Evolutionary conservation across 1,140 invertebrate species (phyloP), one percentile per base, ranked within the genome.

Genomic region (Solenopsis invicta): DNA sequence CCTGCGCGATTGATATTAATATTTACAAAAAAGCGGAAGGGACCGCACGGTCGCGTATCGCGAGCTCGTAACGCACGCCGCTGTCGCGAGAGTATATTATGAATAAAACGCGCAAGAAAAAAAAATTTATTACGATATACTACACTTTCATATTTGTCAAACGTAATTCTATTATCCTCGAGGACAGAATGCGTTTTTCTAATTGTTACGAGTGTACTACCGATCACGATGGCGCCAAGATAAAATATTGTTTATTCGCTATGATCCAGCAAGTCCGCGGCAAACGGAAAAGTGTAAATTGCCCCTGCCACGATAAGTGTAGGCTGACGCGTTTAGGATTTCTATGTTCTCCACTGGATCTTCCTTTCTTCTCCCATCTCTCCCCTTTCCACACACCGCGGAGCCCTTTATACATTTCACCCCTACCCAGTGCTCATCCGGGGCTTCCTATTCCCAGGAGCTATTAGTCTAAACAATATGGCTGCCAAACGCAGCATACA

Each of bases 391-490:
- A 37, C 66, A 80, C 29, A 74, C 86, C 78, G 84, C 64, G 50
- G 80, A 77, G 66, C 88, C 91, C 92, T 91, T 89, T 87, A 75
- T 80, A 87, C 69, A 77, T 80, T 52, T 87, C 80, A 87, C 85
- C 89, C 88, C 89, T 91, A 87, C 84, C 64, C 85, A 77, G 74
- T 86, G 90, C 88, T 91, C 89, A 89, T 89, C 90, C 87, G 87
- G 77, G 76, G 88, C 72, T 87, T 91, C 90, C 92, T 93, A 93
- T 92, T 94, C 92, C 92, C 93, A 93, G 90, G 90, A 94, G 93
- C 93, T 93, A 94, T 95, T 95, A 94, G 93, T 92, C 91, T 93
- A 94, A 94, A 94, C 94, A 94, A 94, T 94, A 95, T 94, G 94
- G 92, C 94, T 94, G 94, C 92, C 94, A 94, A 94, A 95, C 90